Evolutionary conservation across 1,140 invertebrate species (phyloP), one percentile per base, ranked within the genome.

Genomic region (Eubasilissa regina): DNA sequence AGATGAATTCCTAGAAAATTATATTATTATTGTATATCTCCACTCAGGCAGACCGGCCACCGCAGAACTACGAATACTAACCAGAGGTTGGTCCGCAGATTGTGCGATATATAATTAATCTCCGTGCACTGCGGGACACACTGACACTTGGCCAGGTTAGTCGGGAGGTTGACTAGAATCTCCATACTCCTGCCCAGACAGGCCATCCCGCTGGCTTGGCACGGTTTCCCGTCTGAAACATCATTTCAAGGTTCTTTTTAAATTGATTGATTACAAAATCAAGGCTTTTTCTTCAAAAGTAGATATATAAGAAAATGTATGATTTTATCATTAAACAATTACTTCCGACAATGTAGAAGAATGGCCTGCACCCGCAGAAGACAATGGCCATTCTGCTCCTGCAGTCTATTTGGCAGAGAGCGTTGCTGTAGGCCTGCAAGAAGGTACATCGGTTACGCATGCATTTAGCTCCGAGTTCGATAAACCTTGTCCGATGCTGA

Each of bases 351-450:
- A 90, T 86, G 75, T 91, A 88, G 81, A 92, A 91, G 80, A 88
- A 91, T 4, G 90, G 90, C 77, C 87, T 85, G 82, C 91, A 92
- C 19, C 89, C 89, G 77, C 91, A 91, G 44, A 90, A 87, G 85
- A 90, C 88, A 44, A 88, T 72, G 0, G 89, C 88, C 85, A 91
- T 85, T 35, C 85, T 84, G 75, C 87, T 89, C 11, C 91, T 83
- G 81, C 91, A 92, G 45, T 88, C 84, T 85, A 91, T 90, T 79
- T 90, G 89, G 75, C 91, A 92, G 3, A 92, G 85, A n/a, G 87
- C 87, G 25, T 87, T 89, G 75, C 90, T 91, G 79, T 91, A 91
- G 4, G 88, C 86, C 87, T 89, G 81, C 0, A 17, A 10, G 15
- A 45, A 7, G 60, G n/a, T 35, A 35, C 25, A 35, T 3, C 6